Percentiles rank a stretch among this genome's conserved stretches.
Evolutionary conservation across 2,113 vertebrate species (phyloP).

Genomic region (Vulpes vulpes): DNA sequence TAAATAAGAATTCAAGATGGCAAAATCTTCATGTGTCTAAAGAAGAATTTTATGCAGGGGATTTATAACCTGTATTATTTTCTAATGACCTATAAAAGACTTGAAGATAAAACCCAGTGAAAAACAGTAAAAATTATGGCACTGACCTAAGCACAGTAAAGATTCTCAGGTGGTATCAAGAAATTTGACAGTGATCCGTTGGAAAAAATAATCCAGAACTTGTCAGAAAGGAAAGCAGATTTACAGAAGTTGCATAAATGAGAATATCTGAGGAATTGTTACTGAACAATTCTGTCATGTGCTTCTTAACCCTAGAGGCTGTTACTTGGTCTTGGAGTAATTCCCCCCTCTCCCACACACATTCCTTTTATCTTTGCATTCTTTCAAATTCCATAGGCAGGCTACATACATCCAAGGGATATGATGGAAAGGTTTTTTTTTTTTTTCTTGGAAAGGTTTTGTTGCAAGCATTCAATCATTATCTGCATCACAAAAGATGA

Average conservation of each 20-base stretch:
- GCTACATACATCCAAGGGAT: background rate
- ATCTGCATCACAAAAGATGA: background rate
- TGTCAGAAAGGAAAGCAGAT: background rate
- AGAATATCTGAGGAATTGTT: background rate
- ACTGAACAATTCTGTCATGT: background rate
- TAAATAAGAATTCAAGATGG: background rate
- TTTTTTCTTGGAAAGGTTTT: background rate
- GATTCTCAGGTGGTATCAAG: background rate
- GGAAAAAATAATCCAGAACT: background rate
- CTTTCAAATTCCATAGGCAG: background rate
- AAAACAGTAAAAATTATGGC: background rate
- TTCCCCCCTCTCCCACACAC: accelerated
- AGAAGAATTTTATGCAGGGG: background rate
- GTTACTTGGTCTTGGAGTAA: background rate
- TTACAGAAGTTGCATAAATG: background rate
- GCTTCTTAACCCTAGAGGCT: background rate
- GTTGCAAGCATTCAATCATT: background rate
- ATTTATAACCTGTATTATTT: background rate
- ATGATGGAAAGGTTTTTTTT: background rate
- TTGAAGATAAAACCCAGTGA: background rate
- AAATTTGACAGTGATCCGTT: background rate
- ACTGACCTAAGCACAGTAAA: background rate
- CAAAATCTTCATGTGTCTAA: background rate
- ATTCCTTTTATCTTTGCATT: background rate
- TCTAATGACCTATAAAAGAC: background rate